A percentile compares a stretch with the other conserved stretches of the same genome.
Evolutionary conservation across 1,140 invertebrate species (phyloP).

Genomic region (Heliconius eleuchia): DNA sequence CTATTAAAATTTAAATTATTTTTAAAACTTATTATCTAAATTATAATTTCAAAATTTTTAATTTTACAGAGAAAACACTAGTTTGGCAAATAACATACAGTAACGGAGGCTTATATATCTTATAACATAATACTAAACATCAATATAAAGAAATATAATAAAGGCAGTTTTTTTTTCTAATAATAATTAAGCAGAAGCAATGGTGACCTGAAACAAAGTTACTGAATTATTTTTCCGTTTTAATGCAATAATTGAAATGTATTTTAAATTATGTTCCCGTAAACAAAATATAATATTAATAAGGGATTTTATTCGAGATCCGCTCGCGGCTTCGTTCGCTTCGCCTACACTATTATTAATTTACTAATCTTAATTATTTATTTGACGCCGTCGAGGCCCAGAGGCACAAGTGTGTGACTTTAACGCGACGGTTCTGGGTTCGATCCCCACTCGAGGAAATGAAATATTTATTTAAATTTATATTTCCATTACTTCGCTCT

Average conservation of each 20-base stretch:
- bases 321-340: too few species aligned
- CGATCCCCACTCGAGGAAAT: too few species aligned
- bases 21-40: background rate
- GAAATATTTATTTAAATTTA: too few species aligned
- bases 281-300: too few species aligned
- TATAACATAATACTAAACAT: slow-evolving; percentile 14
- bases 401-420: too few species aligned
- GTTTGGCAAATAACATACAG: slow-evolving; percentile 6
- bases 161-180: slow-evolving; percentile 2
- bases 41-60: background rate
- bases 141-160: slow-evolving; percentile 1
- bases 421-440: too few species aligned
- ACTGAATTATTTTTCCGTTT: background rate
- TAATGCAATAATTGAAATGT: background rate
- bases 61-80: background rate
- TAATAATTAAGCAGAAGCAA: background rate
- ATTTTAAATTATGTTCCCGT: too few species aligned
- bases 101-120: background rate
- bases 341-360: too few species aligned
- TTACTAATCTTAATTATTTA: too few species aligned
- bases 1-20: background rate
- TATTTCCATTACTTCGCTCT: too few species aligned
- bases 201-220: background rate
- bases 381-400: too few species aligned
- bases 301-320: too few species aligned